A percentile compares a stretch with the other conserved stretches of the same genome.
phyloP scores from a whole-genome alignment of 2,113 vertebrate genomes.

The Hepsetus odoe region DNA sequence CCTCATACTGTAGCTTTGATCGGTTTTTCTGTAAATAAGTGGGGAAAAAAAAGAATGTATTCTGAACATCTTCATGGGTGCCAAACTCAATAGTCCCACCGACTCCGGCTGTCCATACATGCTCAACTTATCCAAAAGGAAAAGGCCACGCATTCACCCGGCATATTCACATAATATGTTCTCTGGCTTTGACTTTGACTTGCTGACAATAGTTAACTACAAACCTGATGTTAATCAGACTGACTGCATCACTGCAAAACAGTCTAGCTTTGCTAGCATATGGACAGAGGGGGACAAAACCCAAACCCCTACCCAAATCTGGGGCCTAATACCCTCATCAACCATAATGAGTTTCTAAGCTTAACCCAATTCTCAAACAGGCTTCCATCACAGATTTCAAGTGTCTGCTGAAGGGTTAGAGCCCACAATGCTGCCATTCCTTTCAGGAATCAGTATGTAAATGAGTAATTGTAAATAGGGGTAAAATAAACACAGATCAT shows the following conservation, averaged over 20 bases:
- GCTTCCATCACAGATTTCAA: constrained; percentile 48
- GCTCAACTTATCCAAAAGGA: constrained; percentile 20
- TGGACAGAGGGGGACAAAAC: neutral
- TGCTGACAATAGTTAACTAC: neutral
- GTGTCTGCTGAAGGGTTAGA: neutral
- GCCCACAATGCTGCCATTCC: neutral
- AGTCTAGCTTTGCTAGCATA: neutral
- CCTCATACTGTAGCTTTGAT: no score
- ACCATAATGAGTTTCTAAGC: constrained; percentile 45
- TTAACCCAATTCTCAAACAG: constrained; percentile 63
- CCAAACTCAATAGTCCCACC: no score
- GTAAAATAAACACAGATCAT: neutral
- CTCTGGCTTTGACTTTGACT: no score
- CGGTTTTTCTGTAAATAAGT: no score
- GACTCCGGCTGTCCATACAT: constrained; percentile 36
- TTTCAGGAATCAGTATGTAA: neutral
- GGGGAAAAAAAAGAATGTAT: no score
- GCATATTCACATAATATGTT: neutral
- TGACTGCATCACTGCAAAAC: neutral
- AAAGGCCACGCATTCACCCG: neutral
- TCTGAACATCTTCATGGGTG: no score
- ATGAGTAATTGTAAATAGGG: neutral
- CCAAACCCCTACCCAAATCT: neutral
- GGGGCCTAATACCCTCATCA: neutral
- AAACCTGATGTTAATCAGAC: no score